These are phyloP conservation scores for Raja brachyura DNA, from an alignment of 2,113 vertebrate genomes.

Conservation along the genomic window DNA sequence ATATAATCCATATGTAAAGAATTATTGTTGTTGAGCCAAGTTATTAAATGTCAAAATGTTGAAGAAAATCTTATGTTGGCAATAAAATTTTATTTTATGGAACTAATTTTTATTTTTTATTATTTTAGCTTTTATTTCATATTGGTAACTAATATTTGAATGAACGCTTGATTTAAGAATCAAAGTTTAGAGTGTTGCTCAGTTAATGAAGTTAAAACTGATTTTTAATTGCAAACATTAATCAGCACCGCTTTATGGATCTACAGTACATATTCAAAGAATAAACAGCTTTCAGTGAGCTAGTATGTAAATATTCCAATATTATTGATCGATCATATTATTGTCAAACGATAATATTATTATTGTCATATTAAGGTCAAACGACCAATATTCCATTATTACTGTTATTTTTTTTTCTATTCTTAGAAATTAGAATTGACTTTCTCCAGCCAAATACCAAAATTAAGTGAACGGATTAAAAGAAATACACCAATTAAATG, in stretches of 20 bases:
- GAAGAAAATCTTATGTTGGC: too few relatives aligned
- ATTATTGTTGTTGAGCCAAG: background rate
- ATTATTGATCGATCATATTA: background rate
- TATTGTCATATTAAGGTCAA: too few relatives aligned
- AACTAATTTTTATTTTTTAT: too few relatives aligned
- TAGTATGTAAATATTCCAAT: background rate
- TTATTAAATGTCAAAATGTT: too few relatives aligned
- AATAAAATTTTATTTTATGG: too few relatives aligned
- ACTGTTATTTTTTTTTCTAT: background rate
- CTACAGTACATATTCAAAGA: background rate
- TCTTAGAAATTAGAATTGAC: constrained; percentile 1
- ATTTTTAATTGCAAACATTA: background rate
- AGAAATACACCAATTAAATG: background rate
- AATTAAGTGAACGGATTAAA: background rate
- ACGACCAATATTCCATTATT: too few relatives aligned
- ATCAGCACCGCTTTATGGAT: background rate
- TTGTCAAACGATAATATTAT: too few relatives aligned
- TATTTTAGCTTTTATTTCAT: background rate
- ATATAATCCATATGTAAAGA: background rate
- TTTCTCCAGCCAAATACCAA: background rate
- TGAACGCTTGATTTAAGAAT: background rate
- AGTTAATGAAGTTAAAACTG: background rate
- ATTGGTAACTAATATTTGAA: background rate
- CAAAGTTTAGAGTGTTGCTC: background rate
- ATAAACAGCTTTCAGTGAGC: background rate